A percentile compares a stretch with the other conserved stretches of the same genome.
Evolutionary conservation across 2,888 invertebrate genomes (phyloP).

Genomic region (Aphidoletes aphidimyza): DNA sequence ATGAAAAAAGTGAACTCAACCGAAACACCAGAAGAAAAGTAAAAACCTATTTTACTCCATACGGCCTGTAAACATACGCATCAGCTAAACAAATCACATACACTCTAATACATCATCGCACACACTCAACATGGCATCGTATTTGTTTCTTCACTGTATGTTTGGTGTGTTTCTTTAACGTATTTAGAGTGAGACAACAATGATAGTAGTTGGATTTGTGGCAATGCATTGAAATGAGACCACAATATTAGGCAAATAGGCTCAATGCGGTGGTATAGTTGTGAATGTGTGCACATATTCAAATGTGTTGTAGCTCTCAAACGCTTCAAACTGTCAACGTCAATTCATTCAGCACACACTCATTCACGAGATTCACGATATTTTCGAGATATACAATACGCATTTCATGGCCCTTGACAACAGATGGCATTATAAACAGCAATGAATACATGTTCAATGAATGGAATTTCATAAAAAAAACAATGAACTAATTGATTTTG

Average conservation of each 20-base stretch:
- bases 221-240: not conserved
- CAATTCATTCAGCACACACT: not conserved
- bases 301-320: not conserved
- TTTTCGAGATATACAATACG: not conserved
- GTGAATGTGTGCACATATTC: conserved; percentile 28
- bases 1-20: not conserved
- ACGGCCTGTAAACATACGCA: conserved; percentile 44
- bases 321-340: conserved; percentile 41
- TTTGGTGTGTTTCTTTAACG: not conserved
- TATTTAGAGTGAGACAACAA: conserved; percentile 52
- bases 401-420: not conserved
- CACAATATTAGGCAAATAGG: not conserved
- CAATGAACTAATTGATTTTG: too few species aligned
- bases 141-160: not conserved
- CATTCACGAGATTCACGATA: not conserved
- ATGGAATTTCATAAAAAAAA: too few species aligned
- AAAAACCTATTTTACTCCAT: not conserved
- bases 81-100: conserved; percentile 34
- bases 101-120: not conserved
- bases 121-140: not conserved
- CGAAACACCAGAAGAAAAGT: not conserved
- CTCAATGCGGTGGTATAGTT: conserved; percentile 12
- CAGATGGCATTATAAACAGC: not conserved
- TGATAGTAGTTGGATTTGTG: not conserved
- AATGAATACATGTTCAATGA: not conserved